Percentiles rank a stretch among this genome's conserved stretches.
Conservation (phyloP, 2,888 invertebrate genomes). For the Itoplectis maculator region DNA sequence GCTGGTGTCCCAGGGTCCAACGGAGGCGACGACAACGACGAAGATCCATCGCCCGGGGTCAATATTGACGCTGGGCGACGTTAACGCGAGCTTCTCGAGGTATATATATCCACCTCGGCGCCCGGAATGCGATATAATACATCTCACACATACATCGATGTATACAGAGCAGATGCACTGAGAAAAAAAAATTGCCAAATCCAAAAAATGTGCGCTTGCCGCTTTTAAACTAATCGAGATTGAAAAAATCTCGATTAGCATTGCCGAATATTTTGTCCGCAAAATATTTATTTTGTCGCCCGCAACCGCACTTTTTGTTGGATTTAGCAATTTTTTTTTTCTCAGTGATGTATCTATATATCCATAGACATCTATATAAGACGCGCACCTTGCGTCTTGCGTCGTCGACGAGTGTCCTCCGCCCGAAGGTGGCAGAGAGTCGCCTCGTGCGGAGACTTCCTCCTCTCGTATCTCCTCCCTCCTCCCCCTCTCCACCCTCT, state of each 20-base stretch:
- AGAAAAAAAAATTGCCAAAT: too few relatives aligned
- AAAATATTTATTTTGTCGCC: too few relatives aligned
- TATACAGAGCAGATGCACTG: too few relatives aligned
- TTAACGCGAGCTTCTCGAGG: conserved; percentile 64
- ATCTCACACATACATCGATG: too few relatives aligned
- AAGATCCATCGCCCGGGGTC: conserved; percentile 70
- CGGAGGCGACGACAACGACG: conserved; percentile 58
- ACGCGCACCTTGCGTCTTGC: conserved; percentile 1
- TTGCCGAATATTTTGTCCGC: too few relatives aligned
- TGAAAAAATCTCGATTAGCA: too few relatives aligned
- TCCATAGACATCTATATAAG: neutral
- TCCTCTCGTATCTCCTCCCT: neutral
- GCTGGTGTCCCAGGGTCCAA: conserved; percentile 41
- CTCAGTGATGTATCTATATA: too few relatives aligned
- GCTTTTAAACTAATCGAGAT: too few relatives aligned
- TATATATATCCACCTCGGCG: conserved; percentile 32
- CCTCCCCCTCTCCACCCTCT: too few relatives aligned
- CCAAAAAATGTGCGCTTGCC: too few relatives aligned
- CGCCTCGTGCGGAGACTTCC: neutral
- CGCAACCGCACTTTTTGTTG: too few relatives aligned
- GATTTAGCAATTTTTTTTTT: too few relatives aligned
- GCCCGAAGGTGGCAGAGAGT: conserved; percentile 31
- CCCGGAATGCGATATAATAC: neutral
- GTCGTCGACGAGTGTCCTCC: neutral
- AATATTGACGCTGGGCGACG: conserved; percentile 69